Evolutionary conservation across 2,113 vertebrate species (phyloP).

Genomic region (Pedetes capensis): DNA sequence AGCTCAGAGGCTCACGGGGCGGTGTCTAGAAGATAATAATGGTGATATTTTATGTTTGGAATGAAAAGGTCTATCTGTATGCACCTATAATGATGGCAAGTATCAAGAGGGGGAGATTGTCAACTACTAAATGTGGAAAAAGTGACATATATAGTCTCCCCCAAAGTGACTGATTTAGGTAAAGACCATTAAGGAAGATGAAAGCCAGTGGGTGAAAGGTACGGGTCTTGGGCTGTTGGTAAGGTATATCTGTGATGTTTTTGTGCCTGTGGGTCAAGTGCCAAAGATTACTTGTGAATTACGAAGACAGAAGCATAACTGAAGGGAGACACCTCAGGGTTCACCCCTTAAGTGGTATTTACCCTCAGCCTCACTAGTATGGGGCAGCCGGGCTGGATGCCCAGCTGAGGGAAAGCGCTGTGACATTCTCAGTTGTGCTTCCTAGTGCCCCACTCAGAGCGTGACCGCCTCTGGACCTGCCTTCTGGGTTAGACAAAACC

Average conservation of each 20-base stretch:
- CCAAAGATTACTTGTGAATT: not conserved
- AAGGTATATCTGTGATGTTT: not conserved
- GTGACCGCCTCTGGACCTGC: not conserved
- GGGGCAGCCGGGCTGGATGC: rapidly evolving
- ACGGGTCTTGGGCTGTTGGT: not conserved
- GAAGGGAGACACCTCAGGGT: not conserved
- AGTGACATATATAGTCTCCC: not conserved
- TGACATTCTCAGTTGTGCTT: not conserved
- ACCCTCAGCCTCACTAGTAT: rapidly evolving
- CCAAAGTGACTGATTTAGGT: not conserved
- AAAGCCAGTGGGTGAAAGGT: not conserved
- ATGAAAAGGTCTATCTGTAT: not conserved
- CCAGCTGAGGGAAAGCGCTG: not conserved
- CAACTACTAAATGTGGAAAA: not conserved
- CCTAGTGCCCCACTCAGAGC: rapidly evolving
- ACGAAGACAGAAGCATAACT: too few relatives aligned
- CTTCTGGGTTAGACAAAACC: not conserved
- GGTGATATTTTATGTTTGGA: not conserved
- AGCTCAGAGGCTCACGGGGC: not conserved
- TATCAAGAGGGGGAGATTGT: not conserved
- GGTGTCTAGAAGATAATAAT: not conserved
- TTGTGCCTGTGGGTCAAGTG: not conserved
- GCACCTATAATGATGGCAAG: not conserved
- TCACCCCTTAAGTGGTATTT: too few relatives aligned
- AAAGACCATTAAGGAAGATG: not conserved